Evolutionary conservation across 2,113 vertebrate genomes (phyloP).

Genomic region (Promerops cafer): DNA sequence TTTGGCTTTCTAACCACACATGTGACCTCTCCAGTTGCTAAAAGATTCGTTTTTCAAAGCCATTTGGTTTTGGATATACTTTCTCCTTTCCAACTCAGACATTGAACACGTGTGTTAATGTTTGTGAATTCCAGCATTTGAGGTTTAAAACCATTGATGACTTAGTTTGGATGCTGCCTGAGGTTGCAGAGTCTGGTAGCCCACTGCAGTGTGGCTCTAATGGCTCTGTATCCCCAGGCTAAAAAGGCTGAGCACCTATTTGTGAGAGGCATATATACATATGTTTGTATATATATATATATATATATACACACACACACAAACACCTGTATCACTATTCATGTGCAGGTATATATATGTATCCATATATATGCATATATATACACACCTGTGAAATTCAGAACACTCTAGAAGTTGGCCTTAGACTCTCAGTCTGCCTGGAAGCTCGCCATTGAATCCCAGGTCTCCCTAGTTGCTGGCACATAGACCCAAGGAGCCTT

Average conservation of each 20-base stretch:
- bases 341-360: not conserved
- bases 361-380: no score
- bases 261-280: not conserved
- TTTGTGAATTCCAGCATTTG: not conserved
- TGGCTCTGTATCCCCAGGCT: not conserved
- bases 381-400: not conserved
- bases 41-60: not conserved
- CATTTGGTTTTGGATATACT: not conserved
- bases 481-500: rapidly evolving
- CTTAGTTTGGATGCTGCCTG: not conserved
- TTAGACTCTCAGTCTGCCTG: not conserved
- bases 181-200: not conserved
- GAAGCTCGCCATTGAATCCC: not conserved
- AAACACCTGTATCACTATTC: not conserved
- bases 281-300: no score
- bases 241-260: not conserved
- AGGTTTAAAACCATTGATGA: not conserved
- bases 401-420: not conserved
- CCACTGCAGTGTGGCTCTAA: not conserved
- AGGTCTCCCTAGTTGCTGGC: not conserved
- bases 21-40: not conserved
- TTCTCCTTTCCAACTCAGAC: not conserved
- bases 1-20: not conserved
- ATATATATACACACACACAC: rapidly evolving
- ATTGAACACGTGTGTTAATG: not conserved